Evolutionary conservation across 2,888 invertebrate species (phyloP), one percentile per base, ranked within the genome.

Genomic region (Cremastobaeus sp.): DNA sequence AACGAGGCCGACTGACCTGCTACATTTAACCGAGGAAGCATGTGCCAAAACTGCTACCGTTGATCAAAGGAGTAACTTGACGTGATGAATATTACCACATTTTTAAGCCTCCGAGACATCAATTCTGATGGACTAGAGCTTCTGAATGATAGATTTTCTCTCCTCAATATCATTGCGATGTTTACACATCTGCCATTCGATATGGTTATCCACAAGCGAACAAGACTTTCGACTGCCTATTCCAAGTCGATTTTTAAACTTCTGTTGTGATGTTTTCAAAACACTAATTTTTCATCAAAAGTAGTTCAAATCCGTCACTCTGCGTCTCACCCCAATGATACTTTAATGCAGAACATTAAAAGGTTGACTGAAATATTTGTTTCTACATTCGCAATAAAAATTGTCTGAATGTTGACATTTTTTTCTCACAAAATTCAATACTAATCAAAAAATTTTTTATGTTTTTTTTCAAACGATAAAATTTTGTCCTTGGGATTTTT

Each of bases 1-100:
- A 84, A 84, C 62, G 62, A 43, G 62, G 48, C 54, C 59, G 37
- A 28, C 48, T 48, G 70, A 74, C 74, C 74, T 74, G 74, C 65
- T 39, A 43, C 35, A 57, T 70, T 74, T 66, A 70, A 39, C 66
- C 48, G 30, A 65, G 70, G 66, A 70, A 70, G 48, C 70, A 55
- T 55, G 64, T 65, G 69, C 64, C 69, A 70, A 74, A 74, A 60
- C 59, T 54, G 35, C 50, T 8, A 55, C 59, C 17, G 65, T n/a
- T n/a, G n/a, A 65, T 70, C 70, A 71, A 74, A 70, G 70, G 25
- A 70, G 66, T 70, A 55, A 70, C 43, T 20, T 39, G 62, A 52
- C 52, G 52, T 74, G 74, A 74, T 60, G 45, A 70, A 74, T 74
- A 74, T 55, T 25, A 41, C 18, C 41, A 35, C 60, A 66, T 69